These are phyloP conservation scores for Myiothlypis coronata DNA, from an alignment of 2,797 vertebrate species.

Conservation along the genomic window DNA sequence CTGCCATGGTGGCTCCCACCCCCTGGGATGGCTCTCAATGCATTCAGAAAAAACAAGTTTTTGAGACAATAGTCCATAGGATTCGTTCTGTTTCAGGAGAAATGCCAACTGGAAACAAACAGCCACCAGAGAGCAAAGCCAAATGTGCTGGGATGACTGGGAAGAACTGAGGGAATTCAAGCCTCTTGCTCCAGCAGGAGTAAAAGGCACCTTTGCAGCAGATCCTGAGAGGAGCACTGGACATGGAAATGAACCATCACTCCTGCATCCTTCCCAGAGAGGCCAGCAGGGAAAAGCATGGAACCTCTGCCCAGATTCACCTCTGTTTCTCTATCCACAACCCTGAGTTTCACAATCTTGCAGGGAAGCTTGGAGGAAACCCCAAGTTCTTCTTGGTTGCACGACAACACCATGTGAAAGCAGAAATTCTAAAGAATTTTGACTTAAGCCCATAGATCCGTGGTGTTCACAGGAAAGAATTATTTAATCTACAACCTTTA, in stretches of 20 bases:
- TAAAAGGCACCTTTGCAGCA: background rate
- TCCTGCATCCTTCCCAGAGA: background rate
- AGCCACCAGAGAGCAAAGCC: background rate
- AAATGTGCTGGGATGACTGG: background rate
- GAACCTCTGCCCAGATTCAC: background rate
- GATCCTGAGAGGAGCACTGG: background rate
- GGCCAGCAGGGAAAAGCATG: background rate
- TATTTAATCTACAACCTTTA: background rate
- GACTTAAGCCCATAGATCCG: background rate
- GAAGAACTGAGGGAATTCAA: background rate
- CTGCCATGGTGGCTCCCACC: background rate
- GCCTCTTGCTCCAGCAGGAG: background rate
- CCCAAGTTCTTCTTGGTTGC: background rate
- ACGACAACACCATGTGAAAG: background rate
- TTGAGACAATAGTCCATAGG: background rate
- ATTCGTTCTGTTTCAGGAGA: background rate
- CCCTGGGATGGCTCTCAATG: background rate
- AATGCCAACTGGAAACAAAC: background rate
- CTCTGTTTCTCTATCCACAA: background rate
- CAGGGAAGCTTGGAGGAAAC: background rate
- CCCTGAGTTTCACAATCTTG: background rate
- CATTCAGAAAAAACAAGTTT: background rate
- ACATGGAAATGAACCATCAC: background rate
- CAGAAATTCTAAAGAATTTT: conserved; percentile 1
- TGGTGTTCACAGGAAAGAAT: background rate